Base-by-base conservation (phyloP, 2,113 vertebrate genomes). In the Phoenicopterus ruber region DNA sequence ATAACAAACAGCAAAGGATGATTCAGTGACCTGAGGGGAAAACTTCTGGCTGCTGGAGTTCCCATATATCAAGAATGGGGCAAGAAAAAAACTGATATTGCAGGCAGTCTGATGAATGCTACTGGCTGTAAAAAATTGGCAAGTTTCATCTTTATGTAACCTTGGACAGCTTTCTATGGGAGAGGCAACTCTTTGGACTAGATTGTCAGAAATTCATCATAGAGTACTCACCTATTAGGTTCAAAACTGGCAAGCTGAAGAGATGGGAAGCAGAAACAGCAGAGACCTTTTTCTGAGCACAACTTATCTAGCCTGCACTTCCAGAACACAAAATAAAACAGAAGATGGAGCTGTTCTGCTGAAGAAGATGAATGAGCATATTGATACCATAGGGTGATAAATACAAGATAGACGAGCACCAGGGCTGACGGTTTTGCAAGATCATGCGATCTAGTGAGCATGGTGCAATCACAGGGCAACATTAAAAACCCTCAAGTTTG, bases 341-440 rank as follows among this genome's bases (percentile, higher is more conserved):
- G 97, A 97, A 97, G 97, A 97, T 97, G 97, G 97, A 97, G 97
- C 97, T 97, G 74, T 97, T 96, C 93, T 96, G 96, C 97, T 91
- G 93, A 97, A 93, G 89, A 95, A 97, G 89, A 96, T 85, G 93
- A 93, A 97, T 74, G 88, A 95, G 78, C 2, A 2, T 90, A 93
- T 94, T 94, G 93, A 97, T 96, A 93, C 66, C 46, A 66, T 21
- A 80, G 81, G 63, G 70, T 82, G 84, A 93, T 79, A 90, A 90
- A 95, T 49, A 70, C 65, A 79, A 86, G 63, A 86, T 32, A 50
- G 13, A 49, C 36, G 38, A 28, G n/a, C 32, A 80, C 26, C 9
- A 31, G n/a, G 17, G 46, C 47, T 87, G 73, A 77, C 46, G 70
- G 73, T 72, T 93, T 94, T 91, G 86, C 59, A 47, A 38, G 62